phyloP scores from a whole-genome alignment of 2,888 invertebrate species.

The Noctua comes region DNA sequence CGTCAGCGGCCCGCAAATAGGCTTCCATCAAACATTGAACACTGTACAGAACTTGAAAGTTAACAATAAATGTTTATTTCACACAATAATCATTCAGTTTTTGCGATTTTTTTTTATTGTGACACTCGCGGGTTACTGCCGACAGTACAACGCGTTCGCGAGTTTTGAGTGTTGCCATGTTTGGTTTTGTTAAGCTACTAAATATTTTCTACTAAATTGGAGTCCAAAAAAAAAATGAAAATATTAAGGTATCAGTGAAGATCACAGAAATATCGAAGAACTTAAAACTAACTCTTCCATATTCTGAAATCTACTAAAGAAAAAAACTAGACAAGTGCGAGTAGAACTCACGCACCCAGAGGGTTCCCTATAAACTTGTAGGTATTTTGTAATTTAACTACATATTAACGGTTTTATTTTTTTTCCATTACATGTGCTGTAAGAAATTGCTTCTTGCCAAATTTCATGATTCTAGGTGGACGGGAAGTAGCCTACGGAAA shows the following conservation, averaged over 20 bases:
- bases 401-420: too few relatives aligned
- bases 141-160: conserved; percentile 74
- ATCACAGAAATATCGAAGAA: not conserved
- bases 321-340: not conserved
- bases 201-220: conserved; percentile 13
- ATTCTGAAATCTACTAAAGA: not conserved
- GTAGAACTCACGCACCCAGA: too few relatives aligned
- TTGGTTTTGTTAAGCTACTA: conserved; percentile 25
- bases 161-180: conserved; percentile 66
- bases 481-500: too few relatives aligned
- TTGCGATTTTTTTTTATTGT: conserved; percentile 81
- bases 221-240: not conserved
- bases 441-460: too few relatives aligned
- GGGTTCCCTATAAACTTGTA: too few relatives aligned
- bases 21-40: conserved; percentile 80
- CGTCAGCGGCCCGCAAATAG: conserved; percentile 70
- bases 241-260: not conserved
- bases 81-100: conserved; percentile 83
- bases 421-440: too few relatives aligned
- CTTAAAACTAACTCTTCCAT: not conserved
- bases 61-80: conserved; percentile 82
- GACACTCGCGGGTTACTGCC: conserved; percentile 80
- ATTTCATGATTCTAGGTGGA: too few relatives aligned
- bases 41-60: conserved; percentile 78
- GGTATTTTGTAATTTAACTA: too few relatives aligned